A percentile compares a stretch with the other conserved stretches of the same genome.
These are phyloP conservation scores for Laspeyria flexula DNA, from an alignment of 2,888 invertebrate genomes.

Conservation along the genomic window DNA sequence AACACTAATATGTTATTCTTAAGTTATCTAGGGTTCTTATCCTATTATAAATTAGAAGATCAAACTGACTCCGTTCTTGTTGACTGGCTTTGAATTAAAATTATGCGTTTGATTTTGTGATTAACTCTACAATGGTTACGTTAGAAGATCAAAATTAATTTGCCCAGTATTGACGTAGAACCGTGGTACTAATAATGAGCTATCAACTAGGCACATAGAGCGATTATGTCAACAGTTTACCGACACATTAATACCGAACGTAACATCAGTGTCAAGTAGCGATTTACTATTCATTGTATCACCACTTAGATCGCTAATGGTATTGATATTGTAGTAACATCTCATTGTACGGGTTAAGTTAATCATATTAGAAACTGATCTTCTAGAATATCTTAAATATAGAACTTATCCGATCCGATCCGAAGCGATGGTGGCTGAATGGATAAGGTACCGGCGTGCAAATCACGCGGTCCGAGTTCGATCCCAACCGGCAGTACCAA, in stretches of 20 bases:
- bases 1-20: too few species aligned
- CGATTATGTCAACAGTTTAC: conserved; percentile 12
- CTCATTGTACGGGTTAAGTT: background rate
- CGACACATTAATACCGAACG: conserved; percentile 4
- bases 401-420: too few species aligned
- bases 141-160: background rate
- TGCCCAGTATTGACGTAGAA: background rate
- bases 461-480: too few species aligned
- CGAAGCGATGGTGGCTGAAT: too few species aligned
- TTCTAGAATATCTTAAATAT: too few species aligned
- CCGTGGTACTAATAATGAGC: background rate
- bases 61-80: conserved; percentile 34
- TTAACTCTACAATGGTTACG: conserved; percentile 17
- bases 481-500: too few species aligned
- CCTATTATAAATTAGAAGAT: too few species aligned
- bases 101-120: conserved; percentile 27
- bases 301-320: background rate
- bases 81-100: conserved; percentile 34
- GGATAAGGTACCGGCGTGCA: too few species aligned
- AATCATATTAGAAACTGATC: background rate
- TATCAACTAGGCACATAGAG: conserved; percentile 7
- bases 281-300: conserved; percentile 8
- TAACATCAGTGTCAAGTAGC: conserved; percentile 1
- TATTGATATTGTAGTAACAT: background rate
- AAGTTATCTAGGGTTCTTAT: too few species aligned